These are phyloP conservation scores for Lagopus muta DNA, from an alignment of 2,113 vertebrate genomes.

Conservation along the genomic window DNA sequence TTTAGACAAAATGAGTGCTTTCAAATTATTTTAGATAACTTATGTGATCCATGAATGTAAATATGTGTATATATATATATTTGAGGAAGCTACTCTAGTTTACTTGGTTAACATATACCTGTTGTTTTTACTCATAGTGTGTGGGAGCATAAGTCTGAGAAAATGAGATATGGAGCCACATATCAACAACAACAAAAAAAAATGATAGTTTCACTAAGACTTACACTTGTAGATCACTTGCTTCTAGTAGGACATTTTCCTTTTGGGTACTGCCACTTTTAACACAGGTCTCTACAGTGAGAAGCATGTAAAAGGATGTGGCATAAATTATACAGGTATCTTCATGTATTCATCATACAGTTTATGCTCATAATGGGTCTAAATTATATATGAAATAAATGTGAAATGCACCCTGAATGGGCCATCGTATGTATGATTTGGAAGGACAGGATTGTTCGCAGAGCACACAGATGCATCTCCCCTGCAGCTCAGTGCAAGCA, in stretches of 20 bases:
- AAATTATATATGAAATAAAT: slow-evolving; percentile 33
- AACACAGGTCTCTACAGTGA: background rate
- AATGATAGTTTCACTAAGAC: background rate
- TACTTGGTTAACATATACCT: background rate
- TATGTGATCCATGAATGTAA: background rate
- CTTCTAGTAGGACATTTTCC: background rate
- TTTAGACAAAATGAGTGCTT: background rate
- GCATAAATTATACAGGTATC: background rate
- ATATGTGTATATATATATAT: background rate
- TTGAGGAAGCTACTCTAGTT: background rate
- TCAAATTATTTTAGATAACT: background rate
- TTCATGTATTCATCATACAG: background rate
- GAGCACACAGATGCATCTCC: background rate
- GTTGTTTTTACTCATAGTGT: background rate
- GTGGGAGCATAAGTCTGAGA: background rate
- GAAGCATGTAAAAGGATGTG: slow-evolving; percentile 7
- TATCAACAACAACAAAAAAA: background rate
- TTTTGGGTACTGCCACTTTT: background rate
- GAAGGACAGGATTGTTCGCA: background rate
- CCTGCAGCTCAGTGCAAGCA: accelerated
- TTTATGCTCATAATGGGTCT: background rate
- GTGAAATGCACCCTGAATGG: background rate
- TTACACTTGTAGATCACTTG: background rate
- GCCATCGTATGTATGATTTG: background rate
- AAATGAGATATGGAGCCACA: background rate